These are phyloP conservation scores for Drosophila quinaria DNA, from an alignment of 2,888 invertebrate species.

Conservation along the genomic window DNA sequence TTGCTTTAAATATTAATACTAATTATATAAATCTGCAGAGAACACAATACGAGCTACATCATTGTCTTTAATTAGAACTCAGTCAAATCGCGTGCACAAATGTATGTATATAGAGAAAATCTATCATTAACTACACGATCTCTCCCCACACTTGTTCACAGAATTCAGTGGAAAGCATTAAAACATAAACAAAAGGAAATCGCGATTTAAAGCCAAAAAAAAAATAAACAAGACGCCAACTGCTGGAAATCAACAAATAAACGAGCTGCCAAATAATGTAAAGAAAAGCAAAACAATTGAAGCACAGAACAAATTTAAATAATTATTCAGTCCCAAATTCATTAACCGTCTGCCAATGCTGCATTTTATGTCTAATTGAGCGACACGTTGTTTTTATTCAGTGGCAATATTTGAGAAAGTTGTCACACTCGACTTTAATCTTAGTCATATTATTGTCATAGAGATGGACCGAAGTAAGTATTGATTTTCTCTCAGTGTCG, in stretches of 20 bases:
- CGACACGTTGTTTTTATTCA: conserved; percentile 8
- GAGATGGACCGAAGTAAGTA: not conserved
- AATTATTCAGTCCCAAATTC: conserved; percentile 25
- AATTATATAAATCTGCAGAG: not conserved
- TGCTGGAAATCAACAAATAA: conserved; percentile 18
- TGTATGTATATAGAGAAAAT: not conserved
- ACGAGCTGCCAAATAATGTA: conserved; percentile 16
- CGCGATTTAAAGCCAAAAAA: not conserved
- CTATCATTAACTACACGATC: not conserved
- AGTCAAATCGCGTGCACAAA: not conserved
- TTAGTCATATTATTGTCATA: not conserved
- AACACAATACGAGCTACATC: no score
- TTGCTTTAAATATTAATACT: not conserved
- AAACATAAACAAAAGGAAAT: conserved; percentile 19
- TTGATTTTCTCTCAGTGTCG: conserved; percentile 10
- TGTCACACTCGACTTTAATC: not conserved
- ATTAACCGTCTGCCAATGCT: conserved; percentile 4
- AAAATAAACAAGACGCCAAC: conserved; percentile 19
- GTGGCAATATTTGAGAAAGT: not conserved
- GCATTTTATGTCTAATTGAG: conserved; percentile 3
- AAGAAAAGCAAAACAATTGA: conserved; percentile 9
- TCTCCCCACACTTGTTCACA: not conserved
- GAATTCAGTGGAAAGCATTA: conserved; percentile 7
- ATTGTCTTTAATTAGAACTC: conserved; percentile 1
- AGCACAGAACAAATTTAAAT: conserved; percentile 20